Evolutionary conservation across 2,113 vertebrate genomes (phyloP), one percentile per base, ranked within the genome.

Genomic region (Cygnus buccinator): DNA sequence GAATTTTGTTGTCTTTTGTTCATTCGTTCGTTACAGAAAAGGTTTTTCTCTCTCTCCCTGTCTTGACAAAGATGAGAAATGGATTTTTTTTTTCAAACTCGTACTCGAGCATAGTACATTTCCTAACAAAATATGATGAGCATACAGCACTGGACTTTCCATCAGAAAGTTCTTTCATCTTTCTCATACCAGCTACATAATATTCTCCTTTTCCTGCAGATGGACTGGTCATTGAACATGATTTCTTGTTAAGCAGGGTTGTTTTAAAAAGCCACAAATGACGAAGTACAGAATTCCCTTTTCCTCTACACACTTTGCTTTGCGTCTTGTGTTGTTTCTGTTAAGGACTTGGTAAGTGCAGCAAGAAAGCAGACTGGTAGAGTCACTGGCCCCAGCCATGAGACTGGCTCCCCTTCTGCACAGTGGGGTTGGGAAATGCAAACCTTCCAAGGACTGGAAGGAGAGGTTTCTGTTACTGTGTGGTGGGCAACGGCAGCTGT

Each of bases 1-100:
- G 79, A 67, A 77, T 73, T 94, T 95, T 85, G 17, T 70, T 87
- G 61, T 79, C 50, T 77, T 67, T 88, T 52, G 13, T 81, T 89
- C 74, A 26, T 89, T 76, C 80, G 29, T 77, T 67, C 37, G 44
- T 22, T 66, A 21, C 61, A 62, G 52, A 52, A 39, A 59, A 46
- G 28, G n/a, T 21, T 80, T 84, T 79, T 55, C 13, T 61, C 10
- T 90, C 82, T 74, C 78, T 87, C 57, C 43, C 66, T 59, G 48
- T 22, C 74, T 85, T 66, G 62, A 80, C 72, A 78, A 75, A 0
- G 3, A 65, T 68, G 46, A 74, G 68, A 80, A 87, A 87, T 75
- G 17, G 73, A 5, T 71, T 26, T 33, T 67, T 83, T 70, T 31
- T 44, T 87, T 31, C 57, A 20, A 29, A 26, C 66, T 73, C 37